A percentile compares a stretch with the other conserved stretches of the same genome.
Evolutionary conservation across 2,888 invertebrate species (phyloP).

Genomic region (Amphipoea oculea): DNA sequence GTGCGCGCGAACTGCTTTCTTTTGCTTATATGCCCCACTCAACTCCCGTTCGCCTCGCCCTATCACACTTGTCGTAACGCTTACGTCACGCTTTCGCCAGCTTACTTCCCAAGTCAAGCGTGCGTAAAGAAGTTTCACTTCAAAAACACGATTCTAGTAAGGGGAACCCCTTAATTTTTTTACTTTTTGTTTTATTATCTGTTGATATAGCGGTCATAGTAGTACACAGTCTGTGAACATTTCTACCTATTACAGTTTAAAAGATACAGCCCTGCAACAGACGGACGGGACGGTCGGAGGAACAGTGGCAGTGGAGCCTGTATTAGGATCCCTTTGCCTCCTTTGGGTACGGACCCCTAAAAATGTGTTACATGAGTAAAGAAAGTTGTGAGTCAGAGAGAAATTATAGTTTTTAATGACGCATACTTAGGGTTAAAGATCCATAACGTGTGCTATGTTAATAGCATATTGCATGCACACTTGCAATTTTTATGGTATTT

Average conservation of each 20-base stretch:
- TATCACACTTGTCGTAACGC: too few relatives aligned
- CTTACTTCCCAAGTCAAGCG: too few relatives aligned
- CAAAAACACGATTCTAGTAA: too few relatives aligned
- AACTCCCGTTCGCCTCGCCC: too few relatives aligned
- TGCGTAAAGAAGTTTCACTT: too few relatives aligned
- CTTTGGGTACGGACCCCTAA: not conserved
- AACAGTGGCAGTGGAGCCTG: not conserved
- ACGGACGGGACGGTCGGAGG: not conserved
- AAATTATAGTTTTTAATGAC: constrained; percentile 25
- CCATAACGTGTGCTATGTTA: constrained; percentile 15
- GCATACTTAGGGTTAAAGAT: constrained; percentile 9
- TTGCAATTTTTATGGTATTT: constrained; percentile 41
- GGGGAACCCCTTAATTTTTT: too few relatives aligned
- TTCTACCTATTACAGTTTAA: not conserved
- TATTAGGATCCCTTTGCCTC: not conserved
- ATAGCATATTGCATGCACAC: constrained; percentile 39
- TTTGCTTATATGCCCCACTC: too few relatives aligned
- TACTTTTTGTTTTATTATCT: not conserved
- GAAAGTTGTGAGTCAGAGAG: constrained; percentile 19
- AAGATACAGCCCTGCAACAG: not conserved
- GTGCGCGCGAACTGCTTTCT: too few relatives aligned
- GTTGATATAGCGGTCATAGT: not conserved
- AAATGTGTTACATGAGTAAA: not conserved
- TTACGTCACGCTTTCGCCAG: too few relatives aligned
- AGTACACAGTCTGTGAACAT: not conserved